Conservation (phyloP, 2,113 vertebrate species). For the Speoplatyrhinus poulsoni region DNA sequence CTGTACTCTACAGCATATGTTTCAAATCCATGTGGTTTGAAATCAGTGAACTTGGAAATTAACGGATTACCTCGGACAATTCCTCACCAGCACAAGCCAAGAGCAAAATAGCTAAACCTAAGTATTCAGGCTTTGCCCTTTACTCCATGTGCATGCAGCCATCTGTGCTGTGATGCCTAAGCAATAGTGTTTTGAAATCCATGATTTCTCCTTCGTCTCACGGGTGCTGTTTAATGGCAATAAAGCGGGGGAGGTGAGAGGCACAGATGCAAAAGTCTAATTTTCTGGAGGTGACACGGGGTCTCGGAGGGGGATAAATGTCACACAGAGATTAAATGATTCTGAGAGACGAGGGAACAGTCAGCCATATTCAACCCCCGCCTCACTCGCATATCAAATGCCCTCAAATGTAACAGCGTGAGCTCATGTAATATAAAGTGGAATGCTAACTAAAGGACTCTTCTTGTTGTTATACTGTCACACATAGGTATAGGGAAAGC, state of each 20-base stretch:
- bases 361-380: neutral
- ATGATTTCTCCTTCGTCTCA: constrained; percentile 19
- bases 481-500: neutral
- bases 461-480: constrained; percentile 2
- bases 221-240: constrained; percentile 39
- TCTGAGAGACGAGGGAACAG: constrained; percentile 22
- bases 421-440: constrained; percentile 26
- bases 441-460: constrained; percentile 18
- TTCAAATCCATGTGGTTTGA: neutral
- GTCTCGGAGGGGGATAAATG: constrained; percentile 64
- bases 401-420: constrained; percentile 32
- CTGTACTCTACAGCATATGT: neutral
- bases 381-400: constrained; percentile 4
- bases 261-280: constrained; percentile 59
- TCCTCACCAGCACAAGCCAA: constrained; percentile 8
- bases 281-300: constrained; percentile 59
- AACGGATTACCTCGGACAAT: neutral
- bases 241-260: constrained; percentile 16
- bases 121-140: constrained; percentile 27
- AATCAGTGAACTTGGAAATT: too few species aligned
- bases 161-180: constrained; percentile 24
- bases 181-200: constrained; percentile 28
- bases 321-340: constrained; percentile 64
- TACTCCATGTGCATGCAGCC: constrained; percentile 5
- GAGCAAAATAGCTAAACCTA: neutral